phyloP scores from a whole-genome alignment of 2,113 vertebrate genomes.

The Illadopsis cleaveri region DNA sequence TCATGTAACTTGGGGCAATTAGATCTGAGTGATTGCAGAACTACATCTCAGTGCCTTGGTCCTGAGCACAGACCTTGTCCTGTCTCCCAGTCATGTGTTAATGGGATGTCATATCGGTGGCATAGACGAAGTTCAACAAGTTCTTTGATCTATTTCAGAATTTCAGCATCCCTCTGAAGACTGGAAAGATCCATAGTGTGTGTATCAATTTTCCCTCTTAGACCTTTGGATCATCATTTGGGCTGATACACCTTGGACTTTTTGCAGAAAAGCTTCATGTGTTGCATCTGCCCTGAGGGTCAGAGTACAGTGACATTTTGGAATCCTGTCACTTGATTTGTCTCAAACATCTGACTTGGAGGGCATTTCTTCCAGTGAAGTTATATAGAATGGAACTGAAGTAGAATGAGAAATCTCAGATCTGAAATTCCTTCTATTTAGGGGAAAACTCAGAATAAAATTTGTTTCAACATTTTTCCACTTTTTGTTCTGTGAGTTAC shows the following conservation, averaged over 20 bases:
- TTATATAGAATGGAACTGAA: background rate
- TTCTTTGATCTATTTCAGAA: background rate
- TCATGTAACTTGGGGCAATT: background rate
- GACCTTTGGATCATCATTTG: background rate
- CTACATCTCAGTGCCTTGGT: background rate
- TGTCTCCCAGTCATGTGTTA: background rate
- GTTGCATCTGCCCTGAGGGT: rapidly evolving
- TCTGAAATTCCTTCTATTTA: background rate
- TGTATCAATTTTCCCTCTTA: background rate
- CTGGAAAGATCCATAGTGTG: background rate
- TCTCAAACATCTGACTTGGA: background rate
- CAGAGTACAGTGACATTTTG: background rate
- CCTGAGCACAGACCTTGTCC: background rate
- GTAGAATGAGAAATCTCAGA: background rate
- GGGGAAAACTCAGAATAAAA: background rate
- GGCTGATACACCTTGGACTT: background rate
- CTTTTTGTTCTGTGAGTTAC: background rate
- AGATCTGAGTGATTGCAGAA: background rate
- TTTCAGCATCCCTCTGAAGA: background rate
- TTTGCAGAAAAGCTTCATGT: rapidly evolving
- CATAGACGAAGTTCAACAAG: background rate
- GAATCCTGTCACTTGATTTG: background rate
- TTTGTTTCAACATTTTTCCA: background rate
- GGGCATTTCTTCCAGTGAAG: background rate
- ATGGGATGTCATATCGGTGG: background rate